Evolutionary conservation across 2,113 vertebrate species (phyloP).

Genomic region (Alces alces): DNA sequence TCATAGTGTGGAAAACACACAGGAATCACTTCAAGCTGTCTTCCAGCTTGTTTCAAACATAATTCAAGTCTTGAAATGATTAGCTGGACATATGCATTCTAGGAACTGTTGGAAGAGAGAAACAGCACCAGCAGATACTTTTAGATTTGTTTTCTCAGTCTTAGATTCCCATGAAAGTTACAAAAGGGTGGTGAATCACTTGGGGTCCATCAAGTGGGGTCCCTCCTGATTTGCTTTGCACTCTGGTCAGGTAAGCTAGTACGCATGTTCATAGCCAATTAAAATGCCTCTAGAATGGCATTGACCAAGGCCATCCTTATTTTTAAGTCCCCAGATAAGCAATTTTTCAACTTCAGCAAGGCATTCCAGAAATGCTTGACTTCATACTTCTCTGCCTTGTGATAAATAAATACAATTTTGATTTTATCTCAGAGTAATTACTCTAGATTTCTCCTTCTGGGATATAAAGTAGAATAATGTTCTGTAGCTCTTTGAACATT

Average conservation of each 20-base stretch:
- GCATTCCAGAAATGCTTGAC: constrained; percentile 17
- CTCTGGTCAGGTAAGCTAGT: not conserved
- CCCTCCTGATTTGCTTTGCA: not conserved
- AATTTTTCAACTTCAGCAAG: constrained; percentile 17
- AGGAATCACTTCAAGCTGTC: not conserved
- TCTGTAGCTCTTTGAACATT: constrained; percentile 68
- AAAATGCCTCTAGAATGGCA: not conserved
- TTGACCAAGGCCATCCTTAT: not conserved
- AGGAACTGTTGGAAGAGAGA: not conserved
- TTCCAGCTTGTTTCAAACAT: constrained; percentile 11
- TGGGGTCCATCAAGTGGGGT: not conserved
- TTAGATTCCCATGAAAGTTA: not conserved
- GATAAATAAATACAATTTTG: constrained; percentile 58
- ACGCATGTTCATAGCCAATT: not conserved
- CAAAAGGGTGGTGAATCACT: not conserved
- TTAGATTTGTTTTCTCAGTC: not conserved
- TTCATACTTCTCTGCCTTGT: not conserved
- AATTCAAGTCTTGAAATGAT: constrained; percentile 26
- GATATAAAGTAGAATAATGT: constrained; percentile 67
- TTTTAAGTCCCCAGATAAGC: constrained; percentile 31
- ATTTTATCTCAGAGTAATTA: constrained; percentile 58
- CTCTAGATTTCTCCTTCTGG: constrained; percentile 63
- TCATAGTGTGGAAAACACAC: not conserved
- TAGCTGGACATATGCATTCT: not conserved
- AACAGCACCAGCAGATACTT: constrained; percentile 24